These are phyloP conservation scores for Cephonodes hylas DNA, from an alignment of 2,888 invertebrate genomes.

Conservation along the genomic window DNA sequence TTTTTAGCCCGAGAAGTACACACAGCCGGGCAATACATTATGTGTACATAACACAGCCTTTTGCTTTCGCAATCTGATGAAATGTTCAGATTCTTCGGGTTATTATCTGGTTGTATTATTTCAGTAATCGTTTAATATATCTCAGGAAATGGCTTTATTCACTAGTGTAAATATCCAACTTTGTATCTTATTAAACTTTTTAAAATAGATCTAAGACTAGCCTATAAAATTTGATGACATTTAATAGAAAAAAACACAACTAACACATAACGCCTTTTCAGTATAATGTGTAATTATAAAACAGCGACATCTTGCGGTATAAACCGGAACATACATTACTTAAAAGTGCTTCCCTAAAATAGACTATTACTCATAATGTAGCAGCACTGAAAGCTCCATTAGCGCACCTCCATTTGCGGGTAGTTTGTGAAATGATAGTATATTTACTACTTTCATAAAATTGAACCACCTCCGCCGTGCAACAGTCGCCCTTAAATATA, in stretches of 20 bases:
- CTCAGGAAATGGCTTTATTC: not conserved
- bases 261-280: not conserved
- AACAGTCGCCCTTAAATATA: too few relatives aligned
- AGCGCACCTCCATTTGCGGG: conserved; percentile 7
- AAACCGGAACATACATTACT: not conserved
- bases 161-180: not conserved
- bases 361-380: not conserved
- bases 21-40: conserved; percentile 47
- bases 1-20: conserved; percentile 63
- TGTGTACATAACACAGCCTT: not conserved
- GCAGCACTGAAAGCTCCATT: not conserved
- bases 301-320: not conserved
- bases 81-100: not conserved
- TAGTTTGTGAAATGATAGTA: not conserved
- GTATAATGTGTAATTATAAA: not conserved
- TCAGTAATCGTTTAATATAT: not conserved
- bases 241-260: too few relatives aligned
- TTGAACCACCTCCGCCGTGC: not conserved
- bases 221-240: too few relatives aligned
- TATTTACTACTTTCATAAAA: not conserved
- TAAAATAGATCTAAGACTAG: not conserved
- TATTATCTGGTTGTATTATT: not conserved
- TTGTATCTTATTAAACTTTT: not conserved
- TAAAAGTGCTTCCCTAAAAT: not conserved
- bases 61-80: not conserved